Percentiles rank a stretch among this genome's conserved stretches.
Conservation (phyloP, 2,888 invertebrate genomes). For the Xanthostigma xanthostigma region DNA sequence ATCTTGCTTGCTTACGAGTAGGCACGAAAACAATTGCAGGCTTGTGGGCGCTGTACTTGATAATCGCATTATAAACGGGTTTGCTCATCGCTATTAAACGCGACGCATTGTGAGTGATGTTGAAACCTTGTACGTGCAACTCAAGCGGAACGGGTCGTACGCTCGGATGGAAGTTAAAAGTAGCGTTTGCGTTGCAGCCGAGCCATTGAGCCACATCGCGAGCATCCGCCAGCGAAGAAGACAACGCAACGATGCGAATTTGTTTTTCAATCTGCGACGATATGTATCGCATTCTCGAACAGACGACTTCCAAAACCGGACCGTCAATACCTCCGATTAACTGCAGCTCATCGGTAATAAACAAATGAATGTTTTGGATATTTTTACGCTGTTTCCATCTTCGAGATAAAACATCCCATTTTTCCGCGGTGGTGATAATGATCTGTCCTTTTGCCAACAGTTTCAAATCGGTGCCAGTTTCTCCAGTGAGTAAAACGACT, state of each 20-base stretch:
- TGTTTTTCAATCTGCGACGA: slow-evolving; percentile 83
- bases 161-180: slow-evolving; percentile 98
- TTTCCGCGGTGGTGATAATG: slow-evolving; percentile 93
- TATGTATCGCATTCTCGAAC: slow-evolving; percentile 87
- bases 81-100: slow-evolving; percentile 95
- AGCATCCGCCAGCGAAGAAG: slow-evolving; percentile 88
- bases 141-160: slow-evolving; percentile 91
- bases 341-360: slow-evolving; percentile 94
- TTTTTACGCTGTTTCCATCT: slow-evolving; percentile 99
- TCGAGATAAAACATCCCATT: slow-evolving; percentile 96
- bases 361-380: slow-evolving; percentile 90
- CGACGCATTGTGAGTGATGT: slow-evolving; percentile 93
- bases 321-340: slow-evolving; percentile 79
- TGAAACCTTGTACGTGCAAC: slow-evolving; percentile 92
- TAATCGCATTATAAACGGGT: slow-evolving; percentile 87
- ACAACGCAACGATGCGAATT: slow-evolving; percentile 86
- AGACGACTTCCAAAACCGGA: slow-evolving; percentile 87
- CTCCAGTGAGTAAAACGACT: slow-evolving; percentile 88
- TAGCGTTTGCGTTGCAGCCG: slow-evolving; percentile 81
- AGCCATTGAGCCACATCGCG: slow-evolving; percentile 93
- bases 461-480: slow-evolving; percentile 94
- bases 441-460: slow-evolving; percentile 83
- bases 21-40: slow-evolving; percentile 87
- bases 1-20: slow-evolving; percentile 73
- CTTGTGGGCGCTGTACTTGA: slow-evolving; percentile 66